Percentiles rank a stretch among this genome's conserved stretches.
Conservation (phyloP, 1,140 invertebrate species). For the Papilio aristodemus region DNA sequence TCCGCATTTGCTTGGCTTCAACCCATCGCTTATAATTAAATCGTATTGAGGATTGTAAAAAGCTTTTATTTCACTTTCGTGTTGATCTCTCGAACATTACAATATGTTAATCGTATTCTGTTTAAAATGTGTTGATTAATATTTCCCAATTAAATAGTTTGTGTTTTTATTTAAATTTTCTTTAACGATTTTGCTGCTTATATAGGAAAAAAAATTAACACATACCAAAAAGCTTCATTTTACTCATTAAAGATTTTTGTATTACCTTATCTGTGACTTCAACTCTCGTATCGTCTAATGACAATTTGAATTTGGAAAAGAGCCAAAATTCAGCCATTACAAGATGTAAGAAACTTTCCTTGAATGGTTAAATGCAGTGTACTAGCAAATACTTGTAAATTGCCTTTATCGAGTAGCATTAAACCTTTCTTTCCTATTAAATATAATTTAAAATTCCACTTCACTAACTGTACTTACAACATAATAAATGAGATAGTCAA, state of each 20-base stretch:
- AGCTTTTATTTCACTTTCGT: conserved; percentile 21
- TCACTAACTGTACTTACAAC: not conserved
- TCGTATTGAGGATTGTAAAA: conserved; percentile 20
- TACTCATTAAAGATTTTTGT: not conserved
- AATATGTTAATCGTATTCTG: not conserved
- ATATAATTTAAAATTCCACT: not conserved
- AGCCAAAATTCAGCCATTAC: conserved; percentile 15
- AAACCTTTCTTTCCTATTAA: conserved; percentile 9
- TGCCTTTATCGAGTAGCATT: conserved; percentile 9
- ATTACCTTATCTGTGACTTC: conserved; percentile 12
- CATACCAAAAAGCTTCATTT: not conserved
- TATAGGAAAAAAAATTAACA: not conserved
- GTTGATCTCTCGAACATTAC: conserved; percentile 6
- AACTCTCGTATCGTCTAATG: conserved; percentile 11
- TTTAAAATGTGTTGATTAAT: not conserved
- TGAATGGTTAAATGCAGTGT: not conserved
- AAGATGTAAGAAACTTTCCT: not conserved
- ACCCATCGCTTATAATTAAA: conserved; percentile 24
- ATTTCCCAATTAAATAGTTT: not conserved
- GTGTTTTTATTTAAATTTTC: not conserved
- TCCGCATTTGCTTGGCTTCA: conserved; percentile 19
- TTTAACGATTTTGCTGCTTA: not conserved
- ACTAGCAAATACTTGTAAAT: conserved; percentile 19
- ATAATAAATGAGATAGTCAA: not conserved
- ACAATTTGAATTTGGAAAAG: conserved; percentile 21